Conservation (phyloP, 2,888 invertebrate species). For the Meiosimyza platycephala region DNA sequence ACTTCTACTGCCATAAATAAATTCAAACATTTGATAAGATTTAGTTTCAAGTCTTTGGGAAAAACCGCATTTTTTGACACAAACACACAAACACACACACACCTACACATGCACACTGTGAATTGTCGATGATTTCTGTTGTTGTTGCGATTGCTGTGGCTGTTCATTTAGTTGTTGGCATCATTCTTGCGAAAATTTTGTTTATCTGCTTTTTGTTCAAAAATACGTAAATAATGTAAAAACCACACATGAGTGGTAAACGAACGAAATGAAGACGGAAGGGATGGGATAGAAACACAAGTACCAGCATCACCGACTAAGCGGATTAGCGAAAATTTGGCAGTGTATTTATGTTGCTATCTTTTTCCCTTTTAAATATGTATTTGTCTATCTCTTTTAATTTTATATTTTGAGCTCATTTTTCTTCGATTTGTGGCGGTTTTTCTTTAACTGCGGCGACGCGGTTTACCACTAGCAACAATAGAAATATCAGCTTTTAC, state of each 20-base stretch:
- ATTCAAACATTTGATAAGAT: conserved; percentile 23
- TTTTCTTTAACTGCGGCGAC: conserved; percentile 10
- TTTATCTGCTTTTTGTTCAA: conserved; percentile 15
- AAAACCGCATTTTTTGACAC: conserved; percentile 23
- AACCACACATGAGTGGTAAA: conserved; percentile 8
- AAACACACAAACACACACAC: neutral
- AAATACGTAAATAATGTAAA: conserved; percentile 10
- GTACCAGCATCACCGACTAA: conserved; percentile 4
- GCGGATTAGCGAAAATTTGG: conserved; percentile 17
- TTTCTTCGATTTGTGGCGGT: conserved; percentile 27
- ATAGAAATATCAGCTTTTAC: neutral
- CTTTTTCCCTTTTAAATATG: neutral
- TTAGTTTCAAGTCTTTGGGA: conserved; percentile 15
- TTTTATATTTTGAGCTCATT: neutral
- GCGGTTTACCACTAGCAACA: neutral
- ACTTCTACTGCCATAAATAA: neutral
- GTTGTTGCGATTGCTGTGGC: neutral
- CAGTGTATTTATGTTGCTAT: neutral
- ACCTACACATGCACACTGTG: neutral
- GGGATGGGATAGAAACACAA: neutral
- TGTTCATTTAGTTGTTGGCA: neutral
- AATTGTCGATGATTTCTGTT: conserved; percentile 23
- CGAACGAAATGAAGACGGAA: neutral
- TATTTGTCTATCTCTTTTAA: neutral
- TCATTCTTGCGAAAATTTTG: neutral